Conservation (phyloP, 2,888 invertebrate genomes). For the Aricia artaxerxes region DNA sequence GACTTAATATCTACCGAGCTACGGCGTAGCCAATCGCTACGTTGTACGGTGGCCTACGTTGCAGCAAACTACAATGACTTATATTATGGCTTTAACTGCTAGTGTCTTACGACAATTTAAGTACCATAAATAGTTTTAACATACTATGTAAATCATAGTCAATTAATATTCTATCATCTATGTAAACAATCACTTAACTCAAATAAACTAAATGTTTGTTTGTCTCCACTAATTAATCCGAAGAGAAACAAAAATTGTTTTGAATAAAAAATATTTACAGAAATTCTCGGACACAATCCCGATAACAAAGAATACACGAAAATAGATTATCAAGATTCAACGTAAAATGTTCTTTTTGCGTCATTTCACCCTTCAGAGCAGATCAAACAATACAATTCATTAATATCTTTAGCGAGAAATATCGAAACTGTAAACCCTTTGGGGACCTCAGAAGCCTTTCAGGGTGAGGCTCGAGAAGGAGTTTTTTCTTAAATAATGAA, state of each 20-base stretch:
- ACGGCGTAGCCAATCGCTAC: slow-evolving; percentile 38
- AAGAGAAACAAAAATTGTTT: background rate
- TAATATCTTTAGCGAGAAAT: slow-evolving; percentile 9
- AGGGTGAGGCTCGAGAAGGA: background rate
- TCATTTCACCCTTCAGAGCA: background rate
- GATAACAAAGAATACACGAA: background rate
- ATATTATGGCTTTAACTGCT: no score
- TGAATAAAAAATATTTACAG: background rate
- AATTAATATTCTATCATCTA: no score
- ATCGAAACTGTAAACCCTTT: slow-evolving; percentile 11
- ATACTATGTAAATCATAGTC: no score
- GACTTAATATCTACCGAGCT: no score
- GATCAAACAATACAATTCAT: slow-evolving; percentile 23
- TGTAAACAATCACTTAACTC: no score
- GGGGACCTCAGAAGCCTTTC: background rate
- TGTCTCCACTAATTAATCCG: no score
- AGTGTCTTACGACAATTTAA: no score
- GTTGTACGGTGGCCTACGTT: background rate
- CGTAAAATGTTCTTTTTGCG: background rate
- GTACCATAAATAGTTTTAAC: no score
- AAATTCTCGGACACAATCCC: background rate
- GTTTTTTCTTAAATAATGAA: background rate
- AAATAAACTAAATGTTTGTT: no score
- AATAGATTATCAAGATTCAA: background rate
- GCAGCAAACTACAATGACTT: no score